Evolutionary conservation across 2,888 invertebrate genomes (phyloP).

Genomic region (Pogonocherus hispidulus): DNA sequence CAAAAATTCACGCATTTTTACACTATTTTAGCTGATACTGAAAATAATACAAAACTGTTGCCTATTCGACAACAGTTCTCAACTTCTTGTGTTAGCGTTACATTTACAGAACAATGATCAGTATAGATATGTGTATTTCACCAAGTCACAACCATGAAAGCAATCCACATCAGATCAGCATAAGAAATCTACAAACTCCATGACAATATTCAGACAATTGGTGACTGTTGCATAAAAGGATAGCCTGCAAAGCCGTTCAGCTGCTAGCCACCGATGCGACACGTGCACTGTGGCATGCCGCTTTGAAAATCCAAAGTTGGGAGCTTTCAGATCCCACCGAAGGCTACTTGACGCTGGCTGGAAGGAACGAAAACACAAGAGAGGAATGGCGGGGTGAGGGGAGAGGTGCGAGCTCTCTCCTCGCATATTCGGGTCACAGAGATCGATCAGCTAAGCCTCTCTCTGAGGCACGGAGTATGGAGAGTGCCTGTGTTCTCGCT

Average conservation of each 20-base stretch:
- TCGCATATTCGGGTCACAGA: conserved; percentile 51
- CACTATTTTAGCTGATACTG: too few relatives aligned
- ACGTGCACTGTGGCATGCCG: conserved; percentile 35
- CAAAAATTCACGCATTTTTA: too few relatives aligned
- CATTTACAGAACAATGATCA: too few relatives aligned
- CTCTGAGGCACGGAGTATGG: conserved; percentile 26
- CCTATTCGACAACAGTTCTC: too few relatives aligned
- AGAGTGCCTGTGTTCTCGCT: conserved; percentile 1
- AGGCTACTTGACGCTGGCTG: conserved; percentile 39
- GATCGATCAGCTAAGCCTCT: conserved; percentile 45
- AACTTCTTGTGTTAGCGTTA: too few relatives aligned
- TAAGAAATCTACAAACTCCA: neutral
- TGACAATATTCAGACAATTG: neutral
- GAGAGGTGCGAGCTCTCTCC: conserved; percentile 40
- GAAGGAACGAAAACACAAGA: conserved; percentile 8
- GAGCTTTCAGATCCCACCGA: conserved; percentile 39
- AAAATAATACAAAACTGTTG: too few relatives aligned
- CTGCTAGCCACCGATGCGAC: conserved; percentile 23
- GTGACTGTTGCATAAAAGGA: neutral
- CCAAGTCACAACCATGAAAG: too few relatives aligned
- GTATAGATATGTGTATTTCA: too few relatives aligned
- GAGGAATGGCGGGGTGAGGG: conserved; percentile 22
- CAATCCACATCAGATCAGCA: neutral
- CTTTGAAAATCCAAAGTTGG: conserved; percentile 36
- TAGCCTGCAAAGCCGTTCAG: conserved; percentile 6